phyloP scores from a whole-genome alignment of 2,888 invertebrate species.

The Syritta pipiens region DNA sequence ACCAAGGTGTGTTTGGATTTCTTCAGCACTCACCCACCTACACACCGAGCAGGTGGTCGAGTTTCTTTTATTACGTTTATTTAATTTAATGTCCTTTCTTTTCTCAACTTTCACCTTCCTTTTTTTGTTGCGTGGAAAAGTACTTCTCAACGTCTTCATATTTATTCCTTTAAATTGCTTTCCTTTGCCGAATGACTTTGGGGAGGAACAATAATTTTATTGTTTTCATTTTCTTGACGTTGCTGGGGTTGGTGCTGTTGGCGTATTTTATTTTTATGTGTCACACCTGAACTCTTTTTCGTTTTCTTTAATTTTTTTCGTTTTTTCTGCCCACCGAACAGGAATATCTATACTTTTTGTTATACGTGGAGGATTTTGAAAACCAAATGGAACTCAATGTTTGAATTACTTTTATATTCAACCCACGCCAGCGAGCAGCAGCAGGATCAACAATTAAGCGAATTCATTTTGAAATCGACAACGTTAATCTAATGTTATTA shows the following conservation, averaged over 20 bases:
- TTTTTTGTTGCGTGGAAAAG: constrained; percentile 49
- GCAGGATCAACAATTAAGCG: constrained; percentile 26
- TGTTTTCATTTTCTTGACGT: constrained; percentile 21
- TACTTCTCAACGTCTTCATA: constrained; percentile 57
- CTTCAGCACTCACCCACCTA: constrained; percentile 11
- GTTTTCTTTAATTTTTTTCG: too few relatives aligned
- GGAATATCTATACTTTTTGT: constrained; percentile 20
- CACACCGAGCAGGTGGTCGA: constrained; percentile 64
- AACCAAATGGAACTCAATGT: constrained; percentile 35
- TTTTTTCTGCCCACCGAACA: constrained; percentile 10
- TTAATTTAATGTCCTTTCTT: constrained; percentile 66
- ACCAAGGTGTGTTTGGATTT: neutral
- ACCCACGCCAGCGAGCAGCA: neutral
- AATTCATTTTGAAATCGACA: constrained; percentile 38
- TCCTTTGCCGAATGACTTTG: constrained; percentile 36
- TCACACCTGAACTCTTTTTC: constrained; percentile 66
- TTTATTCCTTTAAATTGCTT: constrained; percentile 64
- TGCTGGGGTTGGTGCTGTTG: neutral
- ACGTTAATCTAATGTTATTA: constrained; percentile 46
- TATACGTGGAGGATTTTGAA: constrained; percentile 25
- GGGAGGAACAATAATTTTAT: constrained; percentile 60
- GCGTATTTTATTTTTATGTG: constrained; percentile 52
- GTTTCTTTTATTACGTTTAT: constrained; percentile 65
- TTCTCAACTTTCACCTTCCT: constrained; percentile 54
- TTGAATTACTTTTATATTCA: constrained; percentile 1